These are phyloP conservation scores for Meganola albula DNA, from an alignment of 2,888 invertebrate species.

Conservation along the genomic window DNA sequence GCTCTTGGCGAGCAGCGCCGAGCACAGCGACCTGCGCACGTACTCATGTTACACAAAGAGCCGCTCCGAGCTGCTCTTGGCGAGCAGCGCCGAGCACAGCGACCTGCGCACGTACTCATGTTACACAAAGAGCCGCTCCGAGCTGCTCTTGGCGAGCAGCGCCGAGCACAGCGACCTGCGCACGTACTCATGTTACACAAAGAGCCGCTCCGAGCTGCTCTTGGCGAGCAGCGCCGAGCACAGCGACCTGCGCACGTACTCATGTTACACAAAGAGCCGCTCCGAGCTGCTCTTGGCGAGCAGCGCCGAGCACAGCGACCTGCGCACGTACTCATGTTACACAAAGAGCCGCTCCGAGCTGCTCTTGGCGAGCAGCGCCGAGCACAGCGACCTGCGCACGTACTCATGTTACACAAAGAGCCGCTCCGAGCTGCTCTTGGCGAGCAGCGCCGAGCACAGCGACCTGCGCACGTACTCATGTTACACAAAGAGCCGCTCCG, in stretches of 20 bases:
- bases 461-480: too few relatives aligned
- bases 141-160: slow-evolving; percentile 96
- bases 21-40: slow-evolving; percentile 87
- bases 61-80: slow-evolving; percentile 88
- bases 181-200: too few relatives aligned
- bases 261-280: too few relatives aligned
- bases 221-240: slow-evolving; percentile 73
- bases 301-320: slow-evolving; percentile 88
- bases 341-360: slow-evolving; percentile 82
- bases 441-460: slow-evolving; percentile 97
- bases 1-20: slow-evolving; percentile 92
- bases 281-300: slow-evolving; percentile 89
- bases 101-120: slow-evolving; percentile 85
- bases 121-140: slow-evolving; percentile 78
- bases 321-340: slow-evolving; percentile 85
- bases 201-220: slow-evolving; percentile 83
- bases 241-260: slow-evolving; percentile 83
- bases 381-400: slow-evolving; percentile 87
- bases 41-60: slow-evolving; percentile 80
- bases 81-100: slow-evolving; percentile 93
- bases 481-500: slow-evolving; percentile 82
- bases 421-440: slow-evolving; percentile 94
- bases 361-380: slow-evolving; percentile 92
- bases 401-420: slow-evolving; percentile 80
- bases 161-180: slow-evolving; percentile 98